A percentile compares a stretch with the other conserved stretches of the same genome.
phyloP scores from a whole-genome alignment of 2,888 invertebrate species.

The Barypeithes pellucidus region DNA sequence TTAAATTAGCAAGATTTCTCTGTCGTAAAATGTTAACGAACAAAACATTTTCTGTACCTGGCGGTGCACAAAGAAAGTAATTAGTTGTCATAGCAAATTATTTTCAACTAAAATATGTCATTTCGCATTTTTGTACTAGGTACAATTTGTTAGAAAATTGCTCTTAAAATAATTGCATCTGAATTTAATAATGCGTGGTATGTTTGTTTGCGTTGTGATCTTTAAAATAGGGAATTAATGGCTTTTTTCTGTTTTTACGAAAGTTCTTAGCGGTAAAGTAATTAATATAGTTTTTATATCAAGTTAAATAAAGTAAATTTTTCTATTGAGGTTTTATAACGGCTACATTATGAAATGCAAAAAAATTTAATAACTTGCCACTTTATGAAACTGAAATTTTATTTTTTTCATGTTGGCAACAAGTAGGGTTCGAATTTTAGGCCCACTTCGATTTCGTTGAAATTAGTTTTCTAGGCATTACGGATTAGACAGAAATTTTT shows the following conservation, averaged over 20 bases:
- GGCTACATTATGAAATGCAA: too few relatives aligned
- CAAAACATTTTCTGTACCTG: conserved; percentile 1
- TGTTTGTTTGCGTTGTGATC: neutral
- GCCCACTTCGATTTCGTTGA: too few relatives aligned
- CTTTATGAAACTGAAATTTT: too few relatives aligned
- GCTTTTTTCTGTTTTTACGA: neutral
- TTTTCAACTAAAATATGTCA: conserved; percentile 1
- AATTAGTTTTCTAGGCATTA: too few relatives aligned
- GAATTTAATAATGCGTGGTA: neutral
- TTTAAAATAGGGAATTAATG: neutral
- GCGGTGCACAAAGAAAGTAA: conserved; percentile 8
- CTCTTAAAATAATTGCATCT: conserved; percentile 9
- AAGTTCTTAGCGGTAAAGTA: too few relatives aligned
- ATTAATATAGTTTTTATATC: too few relatives aligned
- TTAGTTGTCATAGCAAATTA: conserved; percentile 18
- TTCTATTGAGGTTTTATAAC: too few relatives aligned
- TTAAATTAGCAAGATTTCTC: conserved; percentile 5
- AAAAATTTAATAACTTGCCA: too few relatives aligned
- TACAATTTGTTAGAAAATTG: neutral
- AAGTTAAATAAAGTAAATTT: too few relatives aligned
- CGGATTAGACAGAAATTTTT: too few relatives aligned
- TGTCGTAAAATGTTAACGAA: neutral
- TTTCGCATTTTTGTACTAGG: neutral
- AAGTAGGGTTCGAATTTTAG: too few relatives aligned
- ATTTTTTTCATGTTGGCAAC: too few relatives aligned